Percentiles rank a stretch among this genome's conserved stretches.
Conservation (phyloP, 2,888 invertebrate genomes). For the Rambutsinella grinnellia region DNA sequence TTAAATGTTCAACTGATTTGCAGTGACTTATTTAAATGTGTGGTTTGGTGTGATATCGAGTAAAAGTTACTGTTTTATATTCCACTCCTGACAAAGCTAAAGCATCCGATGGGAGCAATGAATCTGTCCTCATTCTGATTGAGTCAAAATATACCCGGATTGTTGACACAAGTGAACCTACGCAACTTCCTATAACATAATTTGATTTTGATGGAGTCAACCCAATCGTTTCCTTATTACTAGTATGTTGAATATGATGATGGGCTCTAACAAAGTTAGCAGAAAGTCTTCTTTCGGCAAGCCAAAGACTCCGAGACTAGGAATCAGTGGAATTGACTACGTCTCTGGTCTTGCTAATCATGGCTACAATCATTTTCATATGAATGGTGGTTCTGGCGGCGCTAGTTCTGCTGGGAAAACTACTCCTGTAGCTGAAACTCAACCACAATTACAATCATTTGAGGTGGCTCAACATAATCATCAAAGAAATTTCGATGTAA, state of each 20-base stretch:
- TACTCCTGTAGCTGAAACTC: not conserved
- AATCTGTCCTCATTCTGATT: not conserved
- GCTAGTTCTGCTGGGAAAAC: not conserved
- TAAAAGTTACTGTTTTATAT: no score
- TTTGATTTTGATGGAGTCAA: no score
- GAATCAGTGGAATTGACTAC: conserved; percentile 39
- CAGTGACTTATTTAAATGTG: no score
- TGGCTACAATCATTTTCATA: conserved; percentile 45
- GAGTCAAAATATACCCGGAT: not conserved
- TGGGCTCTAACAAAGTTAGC: conserved; percentile 40
- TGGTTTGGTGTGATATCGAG: no score
- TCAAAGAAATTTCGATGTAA: conserved; percentile 20
- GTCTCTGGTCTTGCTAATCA: conserved; percentile 39
- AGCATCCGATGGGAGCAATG: not conserved
- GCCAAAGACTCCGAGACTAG: conserved; percentile 36
- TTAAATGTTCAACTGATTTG: no score
- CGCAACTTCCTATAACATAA: no score
- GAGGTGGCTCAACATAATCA: conserved; percentile 14
- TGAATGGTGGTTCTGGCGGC: conserved; percentile 13
- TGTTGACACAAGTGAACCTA: no score
- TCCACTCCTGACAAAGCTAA: no score
- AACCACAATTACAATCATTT: conserved; percentile 37
- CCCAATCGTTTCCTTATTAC: no score
- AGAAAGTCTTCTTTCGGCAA: conserved; percentile 37
- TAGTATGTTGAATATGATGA: conserved; percentile 21